Percentiles rank a stretch among this genome's conserved stretches.
Conservation (phyloP, 2,113 vertebrate genomes). For the Pseudonaja textilis region DNA sequence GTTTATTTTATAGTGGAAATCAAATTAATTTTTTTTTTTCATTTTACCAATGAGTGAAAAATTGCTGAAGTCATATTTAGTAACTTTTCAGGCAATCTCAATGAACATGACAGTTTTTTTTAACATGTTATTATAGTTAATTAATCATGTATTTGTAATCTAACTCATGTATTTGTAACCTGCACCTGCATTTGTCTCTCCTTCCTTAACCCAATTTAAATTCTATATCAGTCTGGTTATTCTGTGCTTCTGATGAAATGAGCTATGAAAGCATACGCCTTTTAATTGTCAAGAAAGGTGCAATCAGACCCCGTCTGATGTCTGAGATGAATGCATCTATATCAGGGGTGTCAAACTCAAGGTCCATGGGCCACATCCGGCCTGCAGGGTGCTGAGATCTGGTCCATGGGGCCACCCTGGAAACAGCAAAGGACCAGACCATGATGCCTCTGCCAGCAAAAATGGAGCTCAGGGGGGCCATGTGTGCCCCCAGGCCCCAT, state of each 20-base stretch:
- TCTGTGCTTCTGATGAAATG: background rate
- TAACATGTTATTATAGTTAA: background rate
- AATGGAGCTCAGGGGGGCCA: no score
- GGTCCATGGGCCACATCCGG: no score
- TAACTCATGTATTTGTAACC: background rate
- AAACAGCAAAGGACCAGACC: no score
- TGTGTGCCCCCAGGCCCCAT: no score
- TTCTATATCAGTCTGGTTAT: background rate
- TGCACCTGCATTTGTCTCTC: background rate
- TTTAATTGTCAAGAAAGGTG: background rate
- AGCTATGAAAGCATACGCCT: background rate
- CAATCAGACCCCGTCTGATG: background rate
- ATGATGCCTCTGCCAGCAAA: no score
- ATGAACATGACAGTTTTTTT: background rate
- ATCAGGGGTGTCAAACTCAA: background rate
- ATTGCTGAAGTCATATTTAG: background rate
- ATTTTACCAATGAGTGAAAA: background rate
- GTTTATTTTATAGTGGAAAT: background rate
- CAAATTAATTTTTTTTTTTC: background rate
- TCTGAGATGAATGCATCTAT: background rate
- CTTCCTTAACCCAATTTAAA: background rate
- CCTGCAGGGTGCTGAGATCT: no score
- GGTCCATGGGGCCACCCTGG: no score
- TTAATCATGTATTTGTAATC: background rate
- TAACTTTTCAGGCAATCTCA: background rate